Conservation (phyloP, 2,888 invertebrate species). For the Polymixis flavicincta region DNA sequence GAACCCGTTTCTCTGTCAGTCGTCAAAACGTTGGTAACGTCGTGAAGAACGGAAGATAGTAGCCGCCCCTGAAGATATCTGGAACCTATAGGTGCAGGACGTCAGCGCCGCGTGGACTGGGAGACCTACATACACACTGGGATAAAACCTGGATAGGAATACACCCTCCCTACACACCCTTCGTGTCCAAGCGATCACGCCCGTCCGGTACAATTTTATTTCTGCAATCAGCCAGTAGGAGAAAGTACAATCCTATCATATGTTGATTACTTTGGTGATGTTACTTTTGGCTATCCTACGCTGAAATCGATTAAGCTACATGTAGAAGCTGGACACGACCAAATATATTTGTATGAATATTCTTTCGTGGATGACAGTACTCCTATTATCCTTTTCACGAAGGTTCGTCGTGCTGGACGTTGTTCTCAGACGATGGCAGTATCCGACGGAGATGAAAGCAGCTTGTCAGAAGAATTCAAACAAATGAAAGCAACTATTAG, state of each 20-base stretch:
- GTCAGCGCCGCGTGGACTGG: too few relatives aligned
- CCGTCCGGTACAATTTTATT: too few relatives aligned
- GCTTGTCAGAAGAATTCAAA: conserved; percentile 55
- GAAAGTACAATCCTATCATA: conserved; percentile 60
- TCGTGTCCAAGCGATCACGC: too few relatives aligned
- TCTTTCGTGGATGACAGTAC: conserved; percentile 69
- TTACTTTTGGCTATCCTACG: conserved; percentile 70
- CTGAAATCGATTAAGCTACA: conserved; percentile 69
- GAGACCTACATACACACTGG: too few relatives aligned
- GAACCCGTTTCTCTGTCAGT: too few relatives aligned
- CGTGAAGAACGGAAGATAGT: too few relatives aligned
- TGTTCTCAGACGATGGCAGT: conserved; percentile 69
- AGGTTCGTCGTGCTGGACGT: conserved; percentile 70
- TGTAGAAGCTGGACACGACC: conserved; percentile 64
- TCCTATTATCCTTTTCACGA: conserved; percentile 65
- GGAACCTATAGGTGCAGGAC: too few relatives aligned
- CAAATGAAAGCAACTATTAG: conserved; percentile 61
- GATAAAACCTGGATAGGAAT: too few relatives aligned
- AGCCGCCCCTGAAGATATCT: too few relatives aligned
- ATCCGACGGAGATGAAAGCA: conserved; percentile 46
- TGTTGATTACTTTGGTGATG: conserved; percentile 78
- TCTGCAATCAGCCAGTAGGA: conserved; percentile 67
- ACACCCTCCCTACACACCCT: too few relatives aligned
- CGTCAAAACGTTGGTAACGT: too few relatives aligned
- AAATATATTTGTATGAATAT: conserved; percentile 75